A percentile compares a stretch with the other conserved stretches of the same genome.
These are phyloP conservation scores for Micromys minutus DNA, from an alignment of 2,113 vertebrate genomes.

Conservation along the genomic window DNA sequence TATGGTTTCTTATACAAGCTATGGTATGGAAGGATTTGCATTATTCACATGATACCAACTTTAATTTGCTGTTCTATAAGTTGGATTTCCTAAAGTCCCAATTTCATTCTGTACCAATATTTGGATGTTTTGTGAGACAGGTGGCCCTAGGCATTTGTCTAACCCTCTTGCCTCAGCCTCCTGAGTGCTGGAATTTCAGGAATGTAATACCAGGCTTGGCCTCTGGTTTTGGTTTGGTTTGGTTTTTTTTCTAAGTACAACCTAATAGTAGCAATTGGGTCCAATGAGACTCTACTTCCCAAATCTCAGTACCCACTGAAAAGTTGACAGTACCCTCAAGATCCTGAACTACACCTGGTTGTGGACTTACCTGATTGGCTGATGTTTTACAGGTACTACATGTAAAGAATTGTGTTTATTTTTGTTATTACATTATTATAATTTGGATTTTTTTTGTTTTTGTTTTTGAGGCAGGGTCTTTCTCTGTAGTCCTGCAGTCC, in stretches of 20 bases:
- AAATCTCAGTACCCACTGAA: neutral
- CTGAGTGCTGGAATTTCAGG: neutral
- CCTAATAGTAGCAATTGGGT: neutral
- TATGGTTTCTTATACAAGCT: conserved; percentile 36
- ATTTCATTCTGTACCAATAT: neutral
- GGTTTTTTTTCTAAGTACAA: neutral
- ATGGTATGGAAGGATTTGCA: neutral
- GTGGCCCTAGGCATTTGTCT: neutral
- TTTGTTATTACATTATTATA: neutral
- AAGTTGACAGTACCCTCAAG: conserved; percentile 2
- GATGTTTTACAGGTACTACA: neutral
- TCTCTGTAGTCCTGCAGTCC: neutral
- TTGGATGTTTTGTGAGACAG: neutral
- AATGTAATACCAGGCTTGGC: no score
- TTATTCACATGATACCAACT: neutral
- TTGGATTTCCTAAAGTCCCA: neutral
- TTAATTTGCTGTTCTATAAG: neutral
- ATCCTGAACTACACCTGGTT: conserved; percentile 8
- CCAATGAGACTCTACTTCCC: neutral
- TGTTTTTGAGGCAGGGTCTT: neutral
- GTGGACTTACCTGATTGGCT: neutral
- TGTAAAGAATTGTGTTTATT: neutral
- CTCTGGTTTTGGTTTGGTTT: no score
- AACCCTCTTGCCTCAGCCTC: neutral
- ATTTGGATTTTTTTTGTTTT: neutral